These are phyloP conservation scores for Ophion ventricosus DNA, from an alignment of 2,888 invertebrate species.

Conservation along the genomic window DNA sequence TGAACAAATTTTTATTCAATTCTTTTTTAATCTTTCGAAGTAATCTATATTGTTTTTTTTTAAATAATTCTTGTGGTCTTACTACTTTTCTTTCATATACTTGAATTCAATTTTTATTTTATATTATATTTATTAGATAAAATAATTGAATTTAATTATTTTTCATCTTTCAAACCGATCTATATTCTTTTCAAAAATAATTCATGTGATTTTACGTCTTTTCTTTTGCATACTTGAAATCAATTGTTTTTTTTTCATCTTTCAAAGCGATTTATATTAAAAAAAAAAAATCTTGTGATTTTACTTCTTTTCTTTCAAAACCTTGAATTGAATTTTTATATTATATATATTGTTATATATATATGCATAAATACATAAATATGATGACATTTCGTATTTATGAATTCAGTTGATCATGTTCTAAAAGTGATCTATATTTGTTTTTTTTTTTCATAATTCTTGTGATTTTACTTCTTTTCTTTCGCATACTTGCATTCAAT, in stretches of 20 bases:
- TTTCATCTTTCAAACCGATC: background rate
- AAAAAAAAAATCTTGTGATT: background rate
- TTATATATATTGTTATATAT: too few relatives aligned
- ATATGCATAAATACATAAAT: too few relatives aligned
- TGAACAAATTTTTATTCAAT: background rate
- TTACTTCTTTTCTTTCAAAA: background rate
- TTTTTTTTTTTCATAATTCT: background rate
- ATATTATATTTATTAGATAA: too few relatives aligned
- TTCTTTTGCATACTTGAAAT: background rate
- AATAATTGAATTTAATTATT: background rate
- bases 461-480: background rate
- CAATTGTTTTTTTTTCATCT: background rate
- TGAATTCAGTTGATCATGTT: background rate
- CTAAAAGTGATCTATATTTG: background rate
- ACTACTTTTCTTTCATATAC: background rate
- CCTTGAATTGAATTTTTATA: background rate
- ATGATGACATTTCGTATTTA: too few relatives aligned
- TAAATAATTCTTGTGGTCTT: background rate
- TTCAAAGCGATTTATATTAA: too few relatives aligned
- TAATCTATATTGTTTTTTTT: background rate
- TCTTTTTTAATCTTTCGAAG: background rate
- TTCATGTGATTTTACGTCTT: background rate
- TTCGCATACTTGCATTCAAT: background rate
- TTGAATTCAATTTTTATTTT: background rate
- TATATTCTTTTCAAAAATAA: background rate